Percentiles rank a stretch among this genome's conserved stretches.
phyloP scores from a whole-genome alignment of 2,113 vertebrate genomes.

The Macquaria ambigua region DNA sequence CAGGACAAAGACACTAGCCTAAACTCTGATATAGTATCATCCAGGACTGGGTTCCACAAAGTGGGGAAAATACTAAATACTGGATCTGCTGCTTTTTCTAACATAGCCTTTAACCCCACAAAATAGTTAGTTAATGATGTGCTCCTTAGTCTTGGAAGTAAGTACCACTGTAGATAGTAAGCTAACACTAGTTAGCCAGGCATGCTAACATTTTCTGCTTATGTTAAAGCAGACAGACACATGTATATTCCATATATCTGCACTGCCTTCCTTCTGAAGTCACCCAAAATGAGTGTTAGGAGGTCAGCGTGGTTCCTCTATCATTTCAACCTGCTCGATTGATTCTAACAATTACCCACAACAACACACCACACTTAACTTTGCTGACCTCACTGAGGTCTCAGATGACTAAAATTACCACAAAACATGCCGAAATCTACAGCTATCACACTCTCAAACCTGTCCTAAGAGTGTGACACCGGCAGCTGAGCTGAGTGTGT shows the following conservation, averaged over 20 bases:
- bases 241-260: not conserved
- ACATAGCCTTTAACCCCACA: no score
- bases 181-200: no score
- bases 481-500: conserved; percentile 60
- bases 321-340: conserved; percentile 23
- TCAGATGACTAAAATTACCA: conserved; percentile 1
- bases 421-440: conserved; percentile 1
- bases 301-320: not conserved
- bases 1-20: no score
- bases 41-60: no score
- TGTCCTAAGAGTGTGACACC: conserved; percentile 34
- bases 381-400: not conserved
- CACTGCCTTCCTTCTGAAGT: not conserved
- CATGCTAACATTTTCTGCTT: no score
- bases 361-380: conserved; percentile 25
- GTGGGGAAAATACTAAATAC: no score
- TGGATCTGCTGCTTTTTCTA: no score
- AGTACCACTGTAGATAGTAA: no score
- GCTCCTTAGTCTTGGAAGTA: no score
- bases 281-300: not conserved
- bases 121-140: no score
- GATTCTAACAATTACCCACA: conserved; percentile 35
- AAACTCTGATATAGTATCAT: no score
- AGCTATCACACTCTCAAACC: conserved; percentile 22
- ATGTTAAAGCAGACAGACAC: no score